Base-by-base conservation (phyloP, 2,888 invertebrate species). In the Trichogramma evanescens region DNA sequence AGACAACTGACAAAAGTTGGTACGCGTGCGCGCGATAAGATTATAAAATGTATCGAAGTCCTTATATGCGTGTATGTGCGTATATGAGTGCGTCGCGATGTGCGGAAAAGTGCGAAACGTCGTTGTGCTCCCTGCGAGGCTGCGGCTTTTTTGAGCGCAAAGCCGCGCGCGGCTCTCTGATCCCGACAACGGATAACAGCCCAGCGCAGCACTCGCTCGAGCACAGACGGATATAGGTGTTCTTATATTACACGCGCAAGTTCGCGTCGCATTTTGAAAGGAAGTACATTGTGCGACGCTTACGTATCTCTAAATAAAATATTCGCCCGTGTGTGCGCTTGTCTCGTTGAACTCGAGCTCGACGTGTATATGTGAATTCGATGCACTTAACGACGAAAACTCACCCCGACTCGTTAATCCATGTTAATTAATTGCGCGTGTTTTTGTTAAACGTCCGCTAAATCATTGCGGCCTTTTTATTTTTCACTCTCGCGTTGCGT, bases 101-200 rank as follows among this genome's bases (percentile, higher is more conserved):
- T 54, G 59, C 54, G 61, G 64, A 64, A 63, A 66, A 66, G 65
- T 66, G 64, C 66, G 64, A 64, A 66, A 64, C 64, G 66, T 66
- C 66, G 66, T 66, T 50, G 59, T 49, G 40, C 52, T 55, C 56
- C 59, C 53, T 60, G 42, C 45, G 64, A 59, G 43, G 58, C 13
- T 13, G 13, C 50, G 65, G 56, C 54, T 57, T 63, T 60, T 64
- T 62, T 50, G 50, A 62, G 13, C 13, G 13, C 13, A 13, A 13
- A 13, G 13, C 13, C 50, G 2, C 41, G 13, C 13, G 13, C 13
- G 13, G 26, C 38, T 46, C n/a, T 4, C 42, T 60, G 63, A 63
- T 63, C 49, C 50, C 52, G 42, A 42, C 38, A 7, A 13, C 3
- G 57, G 63, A 63, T 63, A 63, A 63, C 13, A 13, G 13, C 13